phyloP scores from a whole-genome alignment of 2,797 vertebrate species.

The Acestrorhynchus altus region DNA sequence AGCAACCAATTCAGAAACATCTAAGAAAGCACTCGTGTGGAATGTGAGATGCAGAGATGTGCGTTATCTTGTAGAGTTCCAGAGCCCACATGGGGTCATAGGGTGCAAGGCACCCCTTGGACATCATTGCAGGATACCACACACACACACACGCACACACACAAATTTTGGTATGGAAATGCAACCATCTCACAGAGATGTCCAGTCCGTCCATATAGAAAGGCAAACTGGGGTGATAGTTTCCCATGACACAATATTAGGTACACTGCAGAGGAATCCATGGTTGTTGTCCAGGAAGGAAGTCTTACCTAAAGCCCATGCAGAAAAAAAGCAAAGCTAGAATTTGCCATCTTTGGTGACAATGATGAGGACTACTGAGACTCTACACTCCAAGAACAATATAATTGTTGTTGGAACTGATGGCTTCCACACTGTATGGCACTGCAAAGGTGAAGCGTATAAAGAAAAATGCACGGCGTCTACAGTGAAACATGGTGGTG shows the following conservation, averaged over 20 bases:
- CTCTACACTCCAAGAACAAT: too few species aligned
- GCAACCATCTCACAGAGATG: background rate
- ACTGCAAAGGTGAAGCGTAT: background rate
- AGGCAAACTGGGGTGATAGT: background rate
- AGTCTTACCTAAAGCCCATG: background rate
- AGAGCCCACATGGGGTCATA: too few species aligned
- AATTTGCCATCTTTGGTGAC: too few species aligned
- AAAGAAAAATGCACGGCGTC: conserved; percentile 5
- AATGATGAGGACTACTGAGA: too few species aligned
- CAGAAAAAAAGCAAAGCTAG: conserved; percentile 6
- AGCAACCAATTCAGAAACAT: too few species aligned
- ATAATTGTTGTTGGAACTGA: conserved; percentile 18
- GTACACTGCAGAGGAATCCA: background rate
- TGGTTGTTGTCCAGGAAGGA: background rate
- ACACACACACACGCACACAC: too few species aligned
- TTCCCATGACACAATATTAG: background rate
- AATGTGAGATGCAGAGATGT: too few species aligned
- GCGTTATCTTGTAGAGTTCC: too few species aligned
- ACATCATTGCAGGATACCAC: too few species aligned
- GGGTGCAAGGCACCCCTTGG: too few species aligned
- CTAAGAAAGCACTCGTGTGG: too few species aligned
- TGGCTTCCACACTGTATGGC: conserved; percentile 41
- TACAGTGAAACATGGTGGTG: background rate
- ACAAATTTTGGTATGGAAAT: too few species aligned
- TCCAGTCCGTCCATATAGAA: background rate